A percentile compares a stretch with the other conserved stretches of the same genome.
These are phyloP conservation scores for Acromyrmex charruanus DNA, from an alignment of 1,140 invertebrate genomes.

Conservation along the genomic window DNA sequence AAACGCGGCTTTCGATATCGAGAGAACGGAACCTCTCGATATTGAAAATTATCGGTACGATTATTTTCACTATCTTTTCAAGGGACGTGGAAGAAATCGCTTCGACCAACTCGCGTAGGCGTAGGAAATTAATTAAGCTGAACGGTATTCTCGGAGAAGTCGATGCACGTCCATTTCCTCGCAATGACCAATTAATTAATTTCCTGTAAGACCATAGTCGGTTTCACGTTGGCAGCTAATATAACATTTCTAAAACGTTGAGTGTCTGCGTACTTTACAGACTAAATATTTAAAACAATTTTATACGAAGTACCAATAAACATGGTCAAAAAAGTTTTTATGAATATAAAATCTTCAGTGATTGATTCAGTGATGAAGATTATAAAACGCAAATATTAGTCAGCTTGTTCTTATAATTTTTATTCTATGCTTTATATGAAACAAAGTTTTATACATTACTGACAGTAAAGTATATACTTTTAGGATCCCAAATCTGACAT, in stretches of 20 bases:
- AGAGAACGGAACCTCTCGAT: background rate
- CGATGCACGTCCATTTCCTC: conserved; percentile 52
- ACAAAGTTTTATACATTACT: background rate
- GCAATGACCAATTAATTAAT: conserved; percentile 69
- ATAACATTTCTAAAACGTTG: background rate
- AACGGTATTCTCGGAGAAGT: conserved; percentile 56
- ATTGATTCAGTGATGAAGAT: background rate
- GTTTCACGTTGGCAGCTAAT: background rate
- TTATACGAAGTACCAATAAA: background rate
- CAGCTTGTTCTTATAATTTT: background rate
- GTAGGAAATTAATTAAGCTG: conserved; percentile 68
- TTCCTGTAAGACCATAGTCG: conserved; percentile 14
- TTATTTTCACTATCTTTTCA: conserved; percentile 12
- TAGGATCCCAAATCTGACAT: background rate
- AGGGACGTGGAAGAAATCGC: conserved; percentile 45
- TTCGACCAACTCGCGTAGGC: conserved; percentile 54
- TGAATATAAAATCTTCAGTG: background rate
- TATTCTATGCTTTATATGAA: background rate
- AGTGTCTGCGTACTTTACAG: background rate
- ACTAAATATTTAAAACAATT: background rate
- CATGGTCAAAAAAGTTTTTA: background rate
- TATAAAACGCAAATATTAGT: background rate
- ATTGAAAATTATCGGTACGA: conserved; percentile 3
- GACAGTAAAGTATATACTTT: background rate
- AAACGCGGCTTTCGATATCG: background rate